phyloP scores from a whole-genome alignment of 2,888 invertebrate genomes.

The Heliconius cydno region DNA sequence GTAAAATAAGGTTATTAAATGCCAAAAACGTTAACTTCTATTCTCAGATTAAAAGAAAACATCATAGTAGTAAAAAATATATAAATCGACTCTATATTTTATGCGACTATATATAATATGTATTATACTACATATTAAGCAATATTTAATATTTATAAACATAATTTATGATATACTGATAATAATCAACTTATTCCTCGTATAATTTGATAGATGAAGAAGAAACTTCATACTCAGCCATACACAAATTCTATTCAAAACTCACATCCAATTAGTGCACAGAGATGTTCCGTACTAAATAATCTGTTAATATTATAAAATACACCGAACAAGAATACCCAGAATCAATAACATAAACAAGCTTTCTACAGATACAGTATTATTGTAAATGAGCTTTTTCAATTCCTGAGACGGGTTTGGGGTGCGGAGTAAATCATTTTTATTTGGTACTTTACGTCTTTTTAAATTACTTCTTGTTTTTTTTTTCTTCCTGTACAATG shows the following conservation, averaged over 20 bases:
- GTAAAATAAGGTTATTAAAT: no score
- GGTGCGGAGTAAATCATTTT: background rate
- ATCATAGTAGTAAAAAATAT: no score
- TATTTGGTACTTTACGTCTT: background rate
- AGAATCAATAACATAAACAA: constrained; percentile 15
- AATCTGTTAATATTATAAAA: constrained; percentile 1
- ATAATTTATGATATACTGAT: background rate
- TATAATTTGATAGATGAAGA: background rate
- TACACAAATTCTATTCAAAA: background rate
- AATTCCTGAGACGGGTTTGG: background rate
- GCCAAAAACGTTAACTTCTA: no score
- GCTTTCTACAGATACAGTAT: background rate
- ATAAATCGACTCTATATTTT: no score
- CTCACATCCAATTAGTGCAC: background rate
- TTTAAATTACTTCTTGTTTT: background rate
- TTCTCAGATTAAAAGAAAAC: no score
- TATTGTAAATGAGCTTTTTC: constrained; percentile 15
- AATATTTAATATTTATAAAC: background rate
- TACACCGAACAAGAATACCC: background rate
- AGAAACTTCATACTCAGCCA: background rate
- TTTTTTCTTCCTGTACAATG: background rate
- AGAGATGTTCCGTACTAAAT: background rate
- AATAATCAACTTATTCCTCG: no score
- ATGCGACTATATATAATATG: no score
- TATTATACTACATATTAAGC: no score